These are phyloP conservation scores for Phoxinus phoxinus DNA, from an alignment of 2,113 vertebrate species.

Conservation along the genomic window DNA sequence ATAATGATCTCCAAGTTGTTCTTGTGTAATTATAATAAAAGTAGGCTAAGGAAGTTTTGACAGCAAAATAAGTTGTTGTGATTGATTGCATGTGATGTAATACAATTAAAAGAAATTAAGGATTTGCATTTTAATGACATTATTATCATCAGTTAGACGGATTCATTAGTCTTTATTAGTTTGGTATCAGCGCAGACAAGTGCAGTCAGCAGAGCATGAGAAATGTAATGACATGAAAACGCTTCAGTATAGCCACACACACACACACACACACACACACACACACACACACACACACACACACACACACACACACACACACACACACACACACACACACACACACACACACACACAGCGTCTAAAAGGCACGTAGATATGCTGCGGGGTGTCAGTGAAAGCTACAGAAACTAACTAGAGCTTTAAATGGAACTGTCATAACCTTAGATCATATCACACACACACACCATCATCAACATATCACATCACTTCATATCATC, in stretches of 20 bases:
- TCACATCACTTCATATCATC: conserved; percentile 37
- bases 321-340: conserved; percentile 32
- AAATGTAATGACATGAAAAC: conserved; percentile 66
- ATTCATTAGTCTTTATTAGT: conserved; percentile 98
- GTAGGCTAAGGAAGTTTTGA: conserved; percentile 56
- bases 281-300: conserved; percentile 23
- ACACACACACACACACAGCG: too few relatives aligned
- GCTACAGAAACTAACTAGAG: conserved; percentile 17
- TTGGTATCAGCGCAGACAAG: conserved; percentile 78
- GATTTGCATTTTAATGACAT: conserved; percentile 99
- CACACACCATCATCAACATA: conserved; percentile 12
- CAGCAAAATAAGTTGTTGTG: conserved; percentile 72
- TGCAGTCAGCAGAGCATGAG: conserved; percentile 75
- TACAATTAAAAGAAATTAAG: conserved; percentile 91
- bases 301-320: conserved; percentile 16
- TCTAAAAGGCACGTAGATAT: background rate
- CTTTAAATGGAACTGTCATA: conserved; percentile 50
- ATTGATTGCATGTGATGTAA: conserved; percentile 89
- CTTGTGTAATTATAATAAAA: conserved; percentile 35
- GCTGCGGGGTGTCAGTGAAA: conserved; percentile 14
- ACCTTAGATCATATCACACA: conserved; percentile 29
- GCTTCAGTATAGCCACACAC: conserved; percentile 9
- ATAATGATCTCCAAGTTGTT: conserved; percentile 36
- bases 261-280: conserved; percentile 20
- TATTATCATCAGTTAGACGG: conserved; percentile 90